Base-by-base conservation (phyloP, 1,140 invertebrate genomes). In the Drosophila paulistorum region DNA sequence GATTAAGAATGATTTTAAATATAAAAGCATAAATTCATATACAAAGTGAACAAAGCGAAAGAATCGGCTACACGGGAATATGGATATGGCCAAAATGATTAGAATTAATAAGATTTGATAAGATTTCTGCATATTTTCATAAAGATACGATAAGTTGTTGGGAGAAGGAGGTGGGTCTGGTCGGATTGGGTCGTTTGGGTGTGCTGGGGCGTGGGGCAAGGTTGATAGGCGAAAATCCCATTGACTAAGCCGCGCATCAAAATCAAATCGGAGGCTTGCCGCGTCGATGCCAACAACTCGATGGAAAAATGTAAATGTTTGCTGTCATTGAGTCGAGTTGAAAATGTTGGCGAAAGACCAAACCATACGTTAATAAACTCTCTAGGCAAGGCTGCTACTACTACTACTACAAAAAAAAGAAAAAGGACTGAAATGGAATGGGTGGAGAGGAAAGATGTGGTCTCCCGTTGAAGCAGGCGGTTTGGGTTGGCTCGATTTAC, bases 341-440 rank as follows among this genome's bases (percentile, higher is more conserved):
- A 86, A 83, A 87, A 87, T 87, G 79, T 77, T 79, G 79, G 76
- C 65, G 62, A 39, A 55, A 48, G 63, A 39, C 83, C 79, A 74
- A 83, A 67, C 69, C 83, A 76, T 82, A 87, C 68, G 79, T 87
- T 82, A 87, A 87, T 86, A 86, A 86, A 86, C 82, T 83, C 69
- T 58, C 35, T 58, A 5, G 45, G 45, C 45, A 51, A 51, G 45
- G 45, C 45, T 48, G 45, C 45, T 11, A 3, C 37, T 39, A 3
- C 37, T 23, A 23, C 20, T 23, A 23, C 20, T 23, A 11, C 37
- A 9, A 11, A 13, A 39, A 39, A 23, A 48, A 48, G 23, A 51
- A 51, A 10, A 4, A 55, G 51, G 35, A 11, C 9, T 35, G 2
- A 51, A 1, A 11, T 2, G 11, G 20, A 14, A 6, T 1, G 7